Conservation (phyloP, 2,888 invertebrate genomes). For the Biston stratarius region DNA sequence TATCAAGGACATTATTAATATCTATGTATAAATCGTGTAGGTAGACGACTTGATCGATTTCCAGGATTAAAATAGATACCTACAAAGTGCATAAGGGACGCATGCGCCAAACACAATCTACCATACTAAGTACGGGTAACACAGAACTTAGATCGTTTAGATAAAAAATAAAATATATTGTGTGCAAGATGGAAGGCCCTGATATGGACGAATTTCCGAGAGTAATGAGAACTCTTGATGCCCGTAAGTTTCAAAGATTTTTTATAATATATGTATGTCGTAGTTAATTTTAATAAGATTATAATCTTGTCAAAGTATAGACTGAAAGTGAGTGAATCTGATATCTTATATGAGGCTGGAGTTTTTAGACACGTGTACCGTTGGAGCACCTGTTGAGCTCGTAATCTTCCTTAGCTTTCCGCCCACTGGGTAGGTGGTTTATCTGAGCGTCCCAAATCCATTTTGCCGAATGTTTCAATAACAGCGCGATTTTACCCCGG, state of each 20-base stretch:
- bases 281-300: neutral
- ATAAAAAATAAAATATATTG: slow-evolving; percentile 10
- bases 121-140: slow-evolving; percentile 4
- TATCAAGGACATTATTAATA: neutral
- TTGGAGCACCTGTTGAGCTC: slow-evolving; percentile 1
- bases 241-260: slow-evolving; percentile 15
- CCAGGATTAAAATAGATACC: slow-evolving; percentile 27
- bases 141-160: neutral
- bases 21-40: slow-evolving; percentile 6
- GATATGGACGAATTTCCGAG: slow-evolving; percentile 5
- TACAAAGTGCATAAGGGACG: slow-evolving; percentile 16
- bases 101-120: slow-evolving; percentile 14
- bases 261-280: neutral
- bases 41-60: slow-evolving; percentile 19
- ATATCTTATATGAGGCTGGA: too few relatives aligned
- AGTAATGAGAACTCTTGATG: slow-evolving; percentile 10
- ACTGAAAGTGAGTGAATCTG: too few relatives aligned
- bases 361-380: neutral
- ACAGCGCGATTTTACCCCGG: too few relatives aligned
- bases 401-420: too few relatives aligned
- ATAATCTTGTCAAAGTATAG: too few relatives aligned
- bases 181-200: slow-evolving; percentile 2
- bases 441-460: too few relatives aligned
- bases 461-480: too few relatives aligned
- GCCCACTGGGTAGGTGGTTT: too few relatives aligned